Evolutionary conservation across 2,113 vertebrate species (phyloP).

Genomic region (Burhinus oedicnemus): DNA sequence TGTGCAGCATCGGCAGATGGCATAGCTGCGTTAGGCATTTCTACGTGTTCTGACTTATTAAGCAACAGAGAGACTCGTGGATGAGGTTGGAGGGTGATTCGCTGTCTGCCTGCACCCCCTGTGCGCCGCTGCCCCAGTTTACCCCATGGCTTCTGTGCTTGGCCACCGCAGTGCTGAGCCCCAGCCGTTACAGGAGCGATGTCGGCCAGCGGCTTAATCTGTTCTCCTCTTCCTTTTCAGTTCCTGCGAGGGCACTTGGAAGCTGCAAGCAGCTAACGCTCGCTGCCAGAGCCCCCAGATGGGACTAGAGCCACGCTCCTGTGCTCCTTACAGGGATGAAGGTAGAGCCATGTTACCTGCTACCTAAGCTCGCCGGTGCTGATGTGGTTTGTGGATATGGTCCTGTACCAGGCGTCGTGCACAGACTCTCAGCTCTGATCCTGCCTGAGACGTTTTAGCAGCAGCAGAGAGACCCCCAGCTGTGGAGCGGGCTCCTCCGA

Average conservation of each 20-base stretch:
- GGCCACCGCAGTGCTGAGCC: accelerated
- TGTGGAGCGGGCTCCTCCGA: constrained; percentile 72
- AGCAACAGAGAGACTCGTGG: neutral
- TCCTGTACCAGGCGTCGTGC: constrained; percentile 62
- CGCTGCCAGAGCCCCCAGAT: constrained; percentile 32
- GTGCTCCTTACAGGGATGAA: constrained; percentile 81
- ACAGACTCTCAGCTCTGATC: constrained; percentile 78
- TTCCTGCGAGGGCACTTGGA: neutral
- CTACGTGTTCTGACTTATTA: accelerated
- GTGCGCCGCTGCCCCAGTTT: neutral
- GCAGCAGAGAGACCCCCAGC: constrained; percentile 32
- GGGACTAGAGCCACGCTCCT: constrained; percentile 63
- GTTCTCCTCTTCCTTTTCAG: constrained; percentile 36
- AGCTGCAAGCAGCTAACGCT: neutral
- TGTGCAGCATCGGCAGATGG: neutral
- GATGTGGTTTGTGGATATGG: constrained; percentile 73
- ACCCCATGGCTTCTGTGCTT: accelerated
- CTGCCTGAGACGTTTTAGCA: constrained; percentile 69
- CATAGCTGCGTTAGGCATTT: neutral
- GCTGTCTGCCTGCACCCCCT: neutral
- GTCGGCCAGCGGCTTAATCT: neutral
- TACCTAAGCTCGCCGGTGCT: constrained; percentile 60
- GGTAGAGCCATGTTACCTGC: constrained; percentile 68
- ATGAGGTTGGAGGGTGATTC: neutral
- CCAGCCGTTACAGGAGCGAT: accelerated